Base-by-base conservation (phyloP, 2,888 invertebrate species). In the Colostygia pectinataria region DNA sequence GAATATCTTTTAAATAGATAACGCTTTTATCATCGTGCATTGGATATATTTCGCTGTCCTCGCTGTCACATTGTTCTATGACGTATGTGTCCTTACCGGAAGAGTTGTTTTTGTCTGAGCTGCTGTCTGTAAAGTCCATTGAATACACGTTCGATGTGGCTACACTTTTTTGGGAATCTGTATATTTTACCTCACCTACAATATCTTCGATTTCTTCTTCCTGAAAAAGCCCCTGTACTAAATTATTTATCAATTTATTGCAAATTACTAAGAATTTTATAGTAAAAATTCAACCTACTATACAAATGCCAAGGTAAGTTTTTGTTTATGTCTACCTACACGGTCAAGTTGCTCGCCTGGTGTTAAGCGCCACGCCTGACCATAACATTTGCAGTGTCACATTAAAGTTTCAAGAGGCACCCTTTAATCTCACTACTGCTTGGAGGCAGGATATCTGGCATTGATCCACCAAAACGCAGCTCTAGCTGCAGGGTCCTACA, bases 81-180 rank as follows among this genome's bases (percentile, higher is more conserved):
- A 87, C 70, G 56, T 90, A 90, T 0, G 90, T 90, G 3, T 83
- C 78, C 61, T 80, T 83, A 10, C 84, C 81, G 3, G 84, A 83
- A 18, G 89, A 87, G 65, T 80, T 74, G 36, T 82, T 72, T 68
- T 69, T 80, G 27, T 88, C 87, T 25, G 87, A 83, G 53, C 78
- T 71, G 53, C 77, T 79, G 55, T 89, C 89, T 20, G 83, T 84
- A 57, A 84, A 86, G 59, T 88, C 88, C 45, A 70, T 55, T 23
- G 87, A 85, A 67, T 82, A 83, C 55, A 73, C 65, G 64, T 75
- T 79, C 12, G 84, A 80, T 44, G 78, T 76, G 68, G 81, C 74
- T 60, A 88, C 71, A 73, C 89, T 90, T 66, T 88, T 89, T 60
- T 84, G 84, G 9, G 88, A 89, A 38, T 87, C 82, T 55, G 86